Evolutionary conservation across 2,113 vertebrate genomes (phyloP).

Genomic region (Muntiacus reevesi): DNA sequence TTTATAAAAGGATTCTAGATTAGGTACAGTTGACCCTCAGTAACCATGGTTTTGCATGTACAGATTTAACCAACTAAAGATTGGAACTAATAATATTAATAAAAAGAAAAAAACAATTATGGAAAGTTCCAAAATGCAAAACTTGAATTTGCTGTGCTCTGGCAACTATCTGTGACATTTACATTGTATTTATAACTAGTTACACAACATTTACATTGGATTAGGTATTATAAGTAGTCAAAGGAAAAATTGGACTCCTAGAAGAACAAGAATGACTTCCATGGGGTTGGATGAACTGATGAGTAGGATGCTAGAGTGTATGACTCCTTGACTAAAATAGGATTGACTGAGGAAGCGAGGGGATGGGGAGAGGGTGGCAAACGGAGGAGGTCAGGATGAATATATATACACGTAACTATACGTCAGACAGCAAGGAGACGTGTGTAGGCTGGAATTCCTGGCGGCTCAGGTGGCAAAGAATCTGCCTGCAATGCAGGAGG

Average conservation of each 20-base stretch:
- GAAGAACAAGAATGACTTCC: background rate
- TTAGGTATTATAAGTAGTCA: background rate
- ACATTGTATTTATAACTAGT: background rate
- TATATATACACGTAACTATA: background rate
- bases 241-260: background rate
- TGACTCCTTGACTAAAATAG: background rate
- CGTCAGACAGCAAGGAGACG: background rate
- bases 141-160: background rate
- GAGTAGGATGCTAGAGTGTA: background rate
- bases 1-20: background rate
- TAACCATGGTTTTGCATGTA: background rate
- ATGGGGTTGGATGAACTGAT: background rate
- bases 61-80: background rate
- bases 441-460: background rate
- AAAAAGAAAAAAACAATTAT: background rate
- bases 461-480: background rate
- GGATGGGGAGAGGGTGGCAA: background rate
- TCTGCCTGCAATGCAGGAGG: background rate
- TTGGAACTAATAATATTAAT: background rate
- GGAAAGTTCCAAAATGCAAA: background rate
- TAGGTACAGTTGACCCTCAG: background rate
- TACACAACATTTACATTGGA: background rate
- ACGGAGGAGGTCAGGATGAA: background rate
- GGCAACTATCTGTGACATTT: background rate
- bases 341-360: background rate